Evolutionary conservation across 1,140 invertebrate genomes (phyloP).

Genomic region (Tetramorium parvispinum): DNA sequence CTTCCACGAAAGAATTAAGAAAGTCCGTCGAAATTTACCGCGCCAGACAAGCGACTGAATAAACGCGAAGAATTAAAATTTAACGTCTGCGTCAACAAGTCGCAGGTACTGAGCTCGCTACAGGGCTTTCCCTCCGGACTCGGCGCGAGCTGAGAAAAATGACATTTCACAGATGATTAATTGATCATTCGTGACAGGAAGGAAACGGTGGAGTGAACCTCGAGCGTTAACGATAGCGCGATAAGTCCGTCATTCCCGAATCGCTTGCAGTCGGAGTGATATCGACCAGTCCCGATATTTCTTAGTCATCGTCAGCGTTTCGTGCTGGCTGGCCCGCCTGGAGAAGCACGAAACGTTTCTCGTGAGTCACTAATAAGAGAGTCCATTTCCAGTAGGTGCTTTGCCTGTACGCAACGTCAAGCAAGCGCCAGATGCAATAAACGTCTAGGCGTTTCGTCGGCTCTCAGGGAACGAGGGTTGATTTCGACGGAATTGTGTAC

Average conservation of each 20-base stretch:
- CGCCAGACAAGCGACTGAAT: not conserved
- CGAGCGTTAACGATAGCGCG: conserved; percentile 18
- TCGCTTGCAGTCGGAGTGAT: conserved; percentile 44
- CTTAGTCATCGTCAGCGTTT: conserved; percentile 66
- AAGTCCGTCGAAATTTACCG: not conserved
- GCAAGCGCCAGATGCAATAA: conserved; percentile 39
- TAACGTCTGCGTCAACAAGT: conserved; percentile 10
- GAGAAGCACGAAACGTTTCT: conserved; percentile 21
- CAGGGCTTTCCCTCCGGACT: not conserved
- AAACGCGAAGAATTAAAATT: conserved; percentile 39
- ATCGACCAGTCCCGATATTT: conserved; percentile 64
- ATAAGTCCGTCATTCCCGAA: conserved; percentile 18
- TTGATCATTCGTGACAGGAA: conserved; percentile 35
- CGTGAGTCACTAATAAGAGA: conserved; percentile 69
- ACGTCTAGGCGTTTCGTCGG: conserved; percentile 7
- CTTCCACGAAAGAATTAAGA: conserved; percentile 44
- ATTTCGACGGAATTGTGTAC: not conserved
- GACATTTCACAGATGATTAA: conserved; percentile 31
- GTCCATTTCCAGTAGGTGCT: conserved; percentile 31
- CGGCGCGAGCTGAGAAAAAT: not conserved
- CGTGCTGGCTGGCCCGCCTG: conserved; percentile 20
- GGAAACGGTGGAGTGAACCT: conserved; percentile 8
- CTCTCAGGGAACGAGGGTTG: not conserved
- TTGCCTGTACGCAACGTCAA: conserved; percentile 8
- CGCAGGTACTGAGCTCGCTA: not conserved